phyloP scores from a whole-genome alignment of 2,113 vertebrate species.

The Ceyx cyanopectus region DNA sequence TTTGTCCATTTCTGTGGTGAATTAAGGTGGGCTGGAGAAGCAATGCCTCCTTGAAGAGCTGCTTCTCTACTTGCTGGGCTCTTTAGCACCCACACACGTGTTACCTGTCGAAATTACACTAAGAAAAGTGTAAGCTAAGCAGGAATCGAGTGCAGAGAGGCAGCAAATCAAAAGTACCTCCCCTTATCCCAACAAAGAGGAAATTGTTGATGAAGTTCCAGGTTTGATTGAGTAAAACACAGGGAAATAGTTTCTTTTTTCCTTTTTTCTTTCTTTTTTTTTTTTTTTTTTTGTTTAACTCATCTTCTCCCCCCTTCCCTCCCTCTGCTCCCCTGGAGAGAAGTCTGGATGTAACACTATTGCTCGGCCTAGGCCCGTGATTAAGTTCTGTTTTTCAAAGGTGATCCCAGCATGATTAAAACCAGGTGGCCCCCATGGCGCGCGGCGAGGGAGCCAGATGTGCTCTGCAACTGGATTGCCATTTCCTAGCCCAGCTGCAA shows the following conservation, averaged over 20 bases:
- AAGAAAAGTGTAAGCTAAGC: background rate
- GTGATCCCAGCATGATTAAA: conserved; percentile 34
- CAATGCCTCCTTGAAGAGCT: background rate
- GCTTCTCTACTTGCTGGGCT: background rate
- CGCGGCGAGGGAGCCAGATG: conserved; percentile 42
- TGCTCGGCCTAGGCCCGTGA: conserved; percentile 51
- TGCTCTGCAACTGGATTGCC: conserved; percentile 28
- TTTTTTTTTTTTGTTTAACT: background rate
- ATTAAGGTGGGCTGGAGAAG: background rate
- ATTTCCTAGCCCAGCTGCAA: conserved; percentile 76
- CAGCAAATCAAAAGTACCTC: conserved; percentile 2
- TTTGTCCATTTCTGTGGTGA: background rate
- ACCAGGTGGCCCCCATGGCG: background rate
- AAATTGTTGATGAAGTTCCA: conserved; percentile 2
- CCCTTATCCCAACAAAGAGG: background rate
- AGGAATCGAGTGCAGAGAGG: background rate
- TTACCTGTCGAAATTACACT: background rate
- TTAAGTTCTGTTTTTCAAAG: conserved; percentile 56
- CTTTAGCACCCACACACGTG: background rate
- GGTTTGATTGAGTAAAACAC: conserved; percentile 8
- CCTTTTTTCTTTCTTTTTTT: no score
- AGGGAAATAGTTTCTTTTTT: background rate
- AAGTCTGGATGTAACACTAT: conserved; percentile 60
- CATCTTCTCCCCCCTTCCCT: background rate
- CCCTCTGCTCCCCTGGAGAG: conserved; percentile 52